Evolutionary conservation across 2,888 invertebrate species (phyloP), one percentile per base, ranked within the genome.

Genomic region (Mythimna vitellina): DNA sequence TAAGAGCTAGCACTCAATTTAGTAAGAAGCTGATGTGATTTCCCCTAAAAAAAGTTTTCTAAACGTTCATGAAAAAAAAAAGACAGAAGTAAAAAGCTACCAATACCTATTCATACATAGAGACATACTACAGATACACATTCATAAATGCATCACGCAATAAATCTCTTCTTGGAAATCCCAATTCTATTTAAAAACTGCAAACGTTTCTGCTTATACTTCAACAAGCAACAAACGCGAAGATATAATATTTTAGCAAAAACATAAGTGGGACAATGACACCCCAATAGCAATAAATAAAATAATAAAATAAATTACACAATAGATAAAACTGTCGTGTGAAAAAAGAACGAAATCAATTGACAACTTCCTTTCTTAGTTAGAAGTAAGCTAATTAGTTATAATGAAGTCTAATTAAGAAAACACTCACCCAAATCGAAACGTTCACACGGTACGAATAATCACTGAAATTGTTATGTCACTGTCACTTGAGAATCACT

Each of bases 381-480:
- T 70, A 68, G 56, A 83, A 49, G 35, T 57, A 66, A 61, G 70
- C 69, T 77, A 87, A 85, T 81, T 83, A 85, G 68, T 68, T 66
- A 68, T 76, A 79, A 85, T 70, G 53, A 81, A 77, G 49, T 67
- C 65, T 77, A 75, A 84, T 82, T 82, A 78, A 74, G 77, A 77
- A 86, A 79, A 85, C 89, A 90, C 91, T 92, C 82, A 90, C 92
- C 92, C 85, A 83, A 86, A 88, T 88, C 87, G 85, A 82, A 80
- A 85, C 70, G 65, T 88, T 91, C 91, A 87, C 91, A 90, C 90
- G 86, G 81, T 81, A 86, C 78, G 83, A 80, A 79, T 85, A 84
- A 49, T 86, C 86, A 82, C 86, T 81, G 83, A 77, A 86, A 78
- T 60, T 78, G 86, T 90, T 88, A 90, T 89, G 83, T 89, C 92